A percentile compares a stretch with the other conserved stretches of the same genome.
Conservation (phyloP, 2,113 vertebrate genomes). For the Egretta garzetta region DNA sequence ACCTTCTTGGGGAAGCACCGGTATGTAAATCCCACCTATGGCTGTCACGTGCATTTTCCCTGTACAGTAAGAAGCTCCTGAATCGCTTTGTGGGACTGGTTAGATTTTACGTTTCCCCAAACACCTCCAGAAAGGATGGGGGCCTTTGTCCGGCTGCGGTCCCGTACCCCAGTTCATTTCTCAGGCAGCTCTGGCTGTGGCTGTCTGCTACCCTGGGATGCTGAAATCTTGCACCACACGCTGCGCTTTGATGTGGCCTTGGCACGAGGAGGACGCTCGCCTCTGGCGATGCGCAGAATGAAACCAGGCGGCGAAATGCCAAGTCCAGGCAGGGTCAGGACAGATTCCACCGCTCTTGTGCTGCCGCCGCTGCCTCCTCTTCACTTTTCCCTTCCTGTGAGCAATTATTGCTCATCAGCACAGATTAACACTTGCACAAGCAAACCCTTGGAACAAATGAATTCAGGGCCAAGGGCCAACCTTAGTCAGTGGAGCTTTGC, state of each 20-base stretch:
- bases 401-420: constrained; percentile 42
- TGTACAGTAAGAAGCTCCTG: neutral
- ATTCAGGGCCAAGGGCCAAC: constrained; percentile 36
- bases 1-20: neutral
- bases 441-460: neutral
- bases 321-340: neutral
- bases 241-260: constrained; percentile 50
- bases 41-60: neutral
- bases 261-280: constrained; percentile 27
- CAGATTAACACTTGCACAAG: constrained; percentile 37
- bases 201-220: neutral
- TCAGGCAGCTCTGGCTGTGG: neutral
- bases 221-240: neutral
- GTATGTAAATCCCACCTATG: neutral
- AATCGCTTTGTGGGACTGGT: neutral
- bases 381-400: constrained; percentile 13
- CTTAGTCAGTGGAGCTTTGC: neutral
- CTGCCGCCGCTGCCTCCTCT: neutral
- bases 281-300: neutral
- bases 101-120: neutral
- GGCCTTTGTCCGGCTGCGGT: neutral
- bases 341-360: neutral
- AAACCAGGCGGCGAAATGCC: neutral
- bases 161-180: neutral
- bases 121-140: neutral